Conservation (phyloP, 2,888 invertebrate species). For the Morpho achilles region DNA sequence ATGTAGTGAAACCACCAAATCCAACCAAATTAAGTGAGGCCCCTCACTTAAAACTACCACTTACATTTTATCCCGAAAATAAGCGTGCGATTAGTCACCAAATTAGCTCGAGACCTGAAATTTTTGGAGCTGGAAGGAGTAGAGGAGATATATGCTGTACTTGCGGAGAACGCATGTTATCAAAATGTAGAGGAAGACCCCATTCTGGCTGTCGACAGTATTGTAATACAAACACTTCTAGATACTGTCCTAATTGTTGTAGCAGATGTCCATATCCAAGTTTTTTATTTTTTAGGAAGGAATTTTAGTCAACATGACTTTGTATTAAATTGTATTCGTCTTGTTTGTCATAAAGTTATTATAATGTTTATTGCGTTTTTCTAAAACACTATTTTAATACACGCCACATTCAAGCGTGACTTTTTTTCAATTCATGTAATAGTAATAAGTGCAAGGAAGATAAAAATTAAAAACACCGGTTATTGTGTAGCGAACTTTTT, state of each 20-base stretch:
- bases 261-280: constrained; percentile 26
- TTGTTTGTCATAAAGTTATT: neutral
- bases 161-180: constrained; percentile 13
- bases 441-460: too few species aligned
- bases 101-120: neutral
- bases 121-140: neutral
- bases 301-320: constrained; percentile 4
- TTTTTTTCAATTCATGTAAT: too few species aligned
- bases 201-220: constrained; percentile 1
- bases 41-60: neutral
- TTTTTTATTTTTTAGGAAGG: constrained; percentile 24
- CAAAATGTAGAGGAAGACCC: constrained; percentile 10
- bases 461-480: too few species aligned
- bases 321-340: neutral
- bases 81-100: neutral
- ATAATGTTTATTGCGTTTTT: too few species aligned
- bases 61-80: neutral
- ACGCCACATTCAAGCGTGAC: too few species aligned
- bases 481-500: too few species aligned
- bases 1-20: too few species aligned
- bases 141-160: constrained; percentile 7
- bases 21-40: too few species aligned
- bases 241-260: constrained; percentile 22
- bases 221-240: constrained; percentile 1
- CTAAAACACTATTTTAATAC: too few species aligned